Base-by-base conservation (phyloP, 2,113 vertebrate genomes). In the Podarcis cretensis region DNA sequence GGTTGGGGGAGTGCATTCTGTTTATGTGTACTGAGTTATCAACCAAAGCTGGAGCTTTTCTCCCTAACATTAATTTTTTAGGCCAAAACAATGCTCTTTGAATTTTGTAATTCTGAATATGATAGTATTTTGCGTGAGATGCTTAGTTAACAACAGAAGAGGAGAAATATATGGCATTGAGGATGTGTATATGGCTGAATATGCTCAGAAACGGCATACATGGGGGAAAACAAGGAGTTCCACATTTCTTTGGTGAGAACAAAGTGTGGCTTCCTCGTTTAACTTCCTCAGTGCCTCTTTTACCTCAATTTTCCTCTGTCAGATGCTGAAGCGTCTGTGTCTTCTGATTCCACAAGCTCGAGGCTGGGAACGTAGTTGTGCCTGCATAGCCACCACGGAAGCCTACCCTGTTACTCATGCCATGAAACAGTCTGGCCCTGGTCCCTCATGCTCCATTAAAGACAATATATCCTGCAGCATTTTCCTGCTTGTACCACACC, bases 361-460 rank as follows among this genome's bases (percentile, higher is more conserved):
- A 57, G 25, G 1, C 74, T 77, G 48, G 27, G 32, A 69, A 83
- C 13, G 23, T 27, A 48, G 73, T 59, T 21, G 43, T 43, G 80
- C 80, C 84, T 87, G 85, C 66, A 68, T 71, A 86, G 80, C 84
- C 48, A 25, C 35, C 43, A 32, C 10, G 12, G 65, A 76, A 76
- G 37, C 73, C 32, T 63, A 75, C 12, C 79, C 73, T 80, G 25
- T 83, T 73, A 87, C 48, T 79, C 48, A 82, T 79, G 74, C 74
- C 54, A 79, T 35, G 65, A 90, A 77, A 69, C 80, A 87, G 80
- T 65, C 89, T 30, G 80, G 87, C 85, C 85, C 85, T 71, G 80
- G 85, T 74, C 84, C 43, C 74, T 87, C 32, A 30, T 27, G 74
- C 89, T 78, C 85, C 83, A 89, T 86, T 89, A 86, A 86, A 89